Base-by-base conservation (phyloP, 2,888 invertebrate species). In the Ophion ellenae region DNA sequence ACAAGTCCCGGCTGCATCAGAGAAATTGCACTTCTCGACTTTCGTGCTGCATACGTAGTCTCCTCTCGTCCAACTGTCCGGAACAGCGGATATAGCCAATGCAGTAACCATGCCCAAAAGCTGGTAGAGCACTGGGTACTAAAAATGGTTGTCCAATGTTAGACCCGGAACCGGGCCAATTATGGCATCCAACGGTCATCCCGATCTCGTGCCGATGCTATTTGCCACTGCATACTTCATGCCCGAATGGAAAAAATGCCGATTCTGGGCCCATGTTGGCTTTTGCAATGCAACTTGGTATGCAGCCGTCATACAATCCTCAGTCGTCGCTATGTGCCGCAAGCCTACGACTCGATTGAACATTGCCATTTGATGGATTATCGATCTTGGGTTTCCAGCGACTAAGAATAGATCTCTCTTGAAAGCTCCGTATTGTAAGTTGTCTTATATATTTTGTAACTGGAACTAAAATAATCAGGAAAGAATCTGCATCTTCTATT, bases 51-150 rank as follows among this genome's bases (percentile, higher is more conserved):
- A 20, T 47, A 20, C 61, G n/a, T 5, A 36, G 64, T 45, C 45
- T 17, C 53, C 63, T 45, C 66, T 67, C 74, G n/a, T n/a, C 76
- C 73, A 63, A 70, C 66, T 76, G 76, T 57, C 73, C 14, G 47
- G 53, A 17, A 53, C 2, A 53, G 20, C 24, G 24, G 24, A 24
- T 61, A 20, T 9, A 61, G 20, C 61, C 24, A 53, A 53, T 53
- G 53, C 53, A 3, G 2, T 11, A 0, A 53, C 1, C 4, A 17
- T 53, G 53, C 14, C 17, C 17, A 53, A 53, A 17, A 17, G 17
- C 53, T 53, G 53, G 53, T 17, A 17, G 11, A 17, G 17, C 4
- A 53, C 2, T 14, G 14, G 4, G 17, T 4, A 4, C 53, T 17
- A 1, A 53, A 17, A 53, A 14, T 53, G 53, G 17, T 53, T 53